Base-by-base conservation (phyloP, 2,888 invertebrate species). In the Brenthis daphne region DNA sequence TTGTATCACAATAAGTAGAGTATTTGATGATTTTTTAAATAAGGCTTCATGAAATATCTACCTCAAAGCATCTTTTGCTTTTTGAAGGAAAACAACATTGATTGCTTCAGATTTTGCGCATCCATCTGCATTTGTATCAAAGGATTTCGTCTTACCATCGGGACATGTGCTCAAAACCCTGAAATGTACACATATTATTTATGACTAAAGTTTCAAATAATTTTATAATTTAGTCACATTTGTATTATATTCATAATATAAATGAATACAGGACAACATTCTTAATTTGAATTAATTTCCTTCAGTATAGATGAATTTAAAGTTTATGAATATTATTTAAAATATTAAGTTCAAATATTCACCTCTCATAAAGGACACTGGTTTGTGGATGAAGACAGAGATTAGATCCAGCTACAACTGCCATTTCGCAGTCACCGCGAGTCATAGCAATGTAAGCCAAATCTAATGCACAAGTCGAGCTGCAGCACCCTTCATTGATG, bases 131-230 rank as follows among this genome's bases (percentile, higher is more conserved):
- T 95, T 91, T 61, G 94, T 94, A 85, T 99, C 98, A 82, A 99
- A 99, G 0, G 96, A 96, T 77, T 96, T 97, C 79, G 98, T 98
- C 75, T 94, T 94, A 0, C 98, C 98, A 75, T 98, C 96, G 3
- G 90, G 84, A 20, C 97, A 96, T 12, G 98, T 85, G 3, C 70
- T 73, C 64, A 85, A 78, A 33, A 80, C 77, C 75, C 87, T 88
- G 73, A 16, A 77, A 74, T 6, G 58, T 64, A 29, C 29, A 29
- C 12, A 57, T n/a, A 24, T 13, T 57, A 11, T 54, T 54, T 13
- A 29, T 33, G 16, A 29, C 4, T 29, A 29, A 37, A 11, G 37
- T 1, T 37, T 37, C 8, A 37, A 37, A 8, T 37, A 37, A 37
- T 37, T 37, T 37, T 37, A 37, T 37, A 37, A 37, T 37, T 29